Percentiles rank a stretch among this genome's conserved stretches.
These are phyloP conservation scores for Ellobius talpinus DNA, from an alignment of 2,113 vertebrate genomes.

Conservation along the genomic window DNA sequence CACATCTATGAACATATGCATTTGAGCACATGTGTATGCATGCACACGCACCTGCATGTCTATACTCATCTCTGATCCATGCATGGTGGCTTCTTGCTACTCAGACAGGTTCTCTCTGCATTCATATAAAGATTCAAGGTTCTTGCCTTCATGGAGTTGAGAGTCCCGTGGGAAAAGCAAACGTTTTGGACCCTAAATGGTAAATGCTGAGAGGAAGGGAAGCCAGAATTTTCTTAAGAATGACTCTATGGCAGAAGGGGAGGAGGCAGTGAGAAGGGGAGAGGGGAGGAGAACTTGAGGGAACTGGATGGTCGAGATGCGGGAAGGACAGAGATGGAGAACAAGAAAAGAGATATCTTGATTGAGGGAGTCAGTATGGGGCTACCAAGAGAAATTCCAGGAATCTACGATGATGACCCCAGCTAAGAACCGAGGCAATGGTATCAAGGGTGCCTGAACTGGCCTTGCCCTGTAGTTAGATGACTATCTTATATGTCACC, in stretches of 20 bases:
- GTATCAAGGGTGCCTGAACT: too few relatives aligned
- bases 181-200: not conserved
- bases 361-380: too few relatives aligned
- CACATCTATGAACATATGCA: not conserved
- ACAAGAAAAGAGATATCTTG: too few relatives aligned
- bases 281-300: too few relatives aligned
- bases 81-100: not conserved
- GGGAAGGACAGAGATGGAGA: too few relatives aligned
- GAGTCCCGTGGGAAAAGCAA: not conserved
- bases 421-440: too few relatives aligned
- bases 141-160: not conserved
- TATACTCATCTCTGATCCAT: not conserved
- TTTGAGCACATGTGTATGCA: not conserved
- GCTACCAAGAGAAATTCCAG: too few relatives aligned
- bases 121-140: not conserved
- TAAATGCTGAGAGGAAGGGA: not conserved
- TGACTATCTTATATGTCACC: too few relatives aligned
- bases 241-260: not conserved
- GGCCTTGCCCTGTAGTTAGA: too few relatives aligned
- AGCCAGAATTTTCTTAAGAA: not conserved
- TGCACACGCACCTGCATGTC: not conserved
- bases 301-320: too few relatives aligned
- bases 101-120: not conserved
- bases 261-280: too few relatives aligned
- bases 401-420: too few relatives aligned